Conservation (phyloP, 23 tunicate genomes). For the Ascidia mentula region DNA sequence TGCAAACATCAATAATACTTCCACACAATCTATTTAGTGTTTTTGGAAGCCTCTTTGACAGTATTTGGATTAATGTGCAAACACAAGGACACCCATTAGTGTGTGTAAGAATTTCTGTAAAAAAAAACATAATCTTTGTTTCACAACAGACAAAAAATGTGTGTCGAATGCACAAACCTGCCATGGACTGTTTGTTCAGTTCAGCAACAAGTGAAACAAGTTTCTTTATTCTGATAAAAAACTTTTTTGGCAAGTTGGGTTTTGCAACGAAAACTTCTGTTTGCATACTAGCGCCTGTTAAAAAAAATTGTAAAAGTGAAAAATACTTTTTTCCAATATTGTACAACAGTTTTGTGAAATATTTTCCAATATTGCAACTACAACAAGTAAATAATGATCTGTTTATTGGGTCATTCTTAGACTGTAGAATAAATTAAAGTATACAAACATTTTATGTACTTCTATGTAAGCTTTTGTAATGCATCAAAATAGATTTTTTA, state of each 20-base stretch:
- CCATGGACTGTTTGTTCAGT: conserved; percentile 26
- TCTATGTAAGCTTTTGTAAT: too few relatives aligned
- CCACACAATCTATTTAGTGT: conserved; percentile 32
- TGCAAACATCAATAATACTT: conserved; percentile 35
- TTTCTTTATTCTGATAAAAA: conserved; percentile 30
- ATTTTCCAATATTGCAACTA: neutral
- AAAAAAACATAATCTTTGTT: neutral
- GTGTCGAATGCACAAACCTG: neutral
- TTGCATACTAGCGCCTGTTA: neutral
- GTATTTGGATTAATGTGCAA: conserved; percentile 34
- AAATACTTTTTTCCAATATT: neutral
- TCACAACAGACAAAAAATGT: neutral
- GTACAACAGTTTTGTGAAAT: neutral
- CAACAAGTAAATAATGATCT: neutral
- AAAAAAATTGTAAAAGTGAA: too few relatives aligned
- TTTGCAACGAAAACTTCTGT: conserved; percentile 25
- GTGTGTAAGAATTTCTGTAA: conserved; percentile 44
- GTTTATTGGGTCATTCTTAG: too few relatives aligned
- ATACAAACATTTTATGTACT: too few relatives aligned
- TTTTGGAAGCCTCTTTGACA: conserved; percentile 31
- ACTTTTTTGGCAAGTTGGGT: conserved; percentile 37
- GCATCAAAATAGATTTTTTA: too few relatives aligned
- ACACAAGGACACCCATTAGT: conserved; percentile 63
- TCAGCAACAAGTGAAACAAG: conserved; percentile 13
- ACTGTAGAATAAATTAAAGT: too few relatives aligned